Evolutionary conservation across 2,113 vertebrate genomes (phyloP).

Genomic region (Cryptoleucopteryx plumbea): DNA sequence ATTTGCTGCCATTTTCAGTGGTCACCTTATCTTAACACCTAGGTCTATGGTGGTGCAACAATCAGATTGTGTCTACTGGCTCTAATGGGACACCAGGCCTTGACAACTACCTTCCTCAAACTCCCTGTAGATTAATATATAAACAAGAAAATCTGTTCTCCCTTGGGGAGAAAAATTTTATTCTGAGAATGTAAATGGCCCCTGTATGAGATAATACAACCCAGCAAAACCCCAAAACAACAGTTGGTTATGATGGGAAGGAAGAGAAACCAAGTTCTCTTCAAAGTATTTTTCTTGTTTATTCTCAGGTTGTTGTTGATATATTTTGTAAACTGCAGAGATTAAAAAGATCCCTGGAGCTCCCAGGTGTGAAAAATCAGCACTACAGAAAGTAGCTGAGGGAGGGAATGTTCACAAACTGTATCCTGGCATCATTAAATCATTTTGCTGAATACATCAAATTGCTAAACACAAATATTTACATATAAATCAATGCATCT

Average conservation of each 20-base stretch:
- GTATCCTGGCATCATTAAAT: slow-evolving; percentile 9
- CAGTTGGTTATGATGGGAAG: background rate
- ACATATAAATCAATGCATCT: background rate
- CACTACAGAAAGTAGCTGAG: background rate
- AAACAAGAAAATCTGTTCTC: background rate
- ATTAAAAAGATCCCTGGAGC: slow-evolving; percentile 10
- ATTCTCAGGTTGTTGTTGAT: background rate
- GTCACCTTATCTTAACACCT: background rate
- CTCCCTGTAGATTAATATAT: background rate
- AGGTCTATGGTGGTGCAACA: rapidly evolving
- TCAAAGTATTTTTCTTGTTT: background rate
- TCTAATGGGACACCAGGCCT: background rate
- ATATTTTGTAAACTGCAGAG: background rate
- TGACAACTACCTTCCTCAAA: background rate
- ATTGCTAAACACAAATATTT: slow-evolving; percentile 24
- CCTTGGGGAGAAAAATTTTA: rapidly evolving
- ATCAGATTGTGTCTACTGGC: background rate
- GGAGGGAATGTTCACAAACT: background rate
- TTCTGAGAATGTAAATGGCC: background rate
- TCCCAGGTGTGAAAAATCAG: slow-evolving; percentile 23
- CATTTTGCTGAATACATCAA: background rate
- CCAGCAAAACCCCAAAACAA: background rate
- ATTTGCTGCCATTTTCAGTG: background rate
- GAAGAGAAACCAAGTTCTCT: background rate
- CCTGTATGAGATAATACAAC: background rate